Evolutionary conservation across 1,140 invertebrate species (phyloP), one percentile per base, ranked within the genome.

Genomic region (Microplitis demolitor): DNA sequence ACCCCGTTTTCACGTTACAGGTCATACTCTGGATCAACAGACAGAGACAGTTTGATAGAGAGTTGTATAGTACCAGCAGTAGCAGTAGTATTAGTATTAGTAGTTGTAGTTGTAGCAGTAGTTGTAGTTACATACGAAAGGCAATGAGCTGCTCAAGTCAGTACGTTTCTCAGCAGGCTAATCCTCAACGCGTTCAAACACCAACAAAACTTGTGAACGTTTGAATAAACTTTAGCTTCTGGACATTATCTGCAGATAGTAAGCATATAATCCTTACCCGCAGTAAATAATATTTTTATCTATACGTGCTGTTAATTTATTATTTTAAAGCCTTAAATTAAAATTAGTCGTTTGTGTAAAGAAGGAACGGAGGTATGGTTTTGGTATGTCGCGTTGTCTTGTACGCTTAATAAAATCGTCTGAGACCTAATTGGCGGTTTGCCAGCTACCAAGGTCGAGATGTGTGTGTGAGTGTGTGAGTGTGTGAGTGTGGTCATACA

Each of bases 1-100:
- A 84, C 82, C 78, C 79, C 80, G 77, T 83, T 81, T 81, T 78
- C 78, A 82, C 78, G 78, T 82, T 81, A 82, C 78, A 79, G 78
- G 77, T 79, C 81, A 79, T 78, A 78, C 71, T 74, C 37, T 66
- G 33, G 45, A 68, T 58, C 8, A 37, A 16, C 14, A 31, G 31
- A 9, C 8, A 58, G 14, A 58, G 14, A 58, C 14, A 9, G 16
- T n/a, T 11, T n/a, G 51, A 54, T 16, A 31, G 24, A 58, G 56
- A 54, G 24, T 1, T 24, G 24, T 24, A 24, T 24, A 24, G 24
- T 24, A 24, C 1, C 24, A 24, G 24, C 24, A 24, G 24, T 24
- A 24, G 24, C 2, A 24, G 0, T 24, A 24, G 24, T 24, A 24
- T 24, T 24, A 24, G 24, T 24, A 24, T 24, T 24, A 24, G 24